Evolutionary conservation across 2,113 vertebrate species (phyloP).

Genomic region (Pelvicachromis taeniatus): DNA sequence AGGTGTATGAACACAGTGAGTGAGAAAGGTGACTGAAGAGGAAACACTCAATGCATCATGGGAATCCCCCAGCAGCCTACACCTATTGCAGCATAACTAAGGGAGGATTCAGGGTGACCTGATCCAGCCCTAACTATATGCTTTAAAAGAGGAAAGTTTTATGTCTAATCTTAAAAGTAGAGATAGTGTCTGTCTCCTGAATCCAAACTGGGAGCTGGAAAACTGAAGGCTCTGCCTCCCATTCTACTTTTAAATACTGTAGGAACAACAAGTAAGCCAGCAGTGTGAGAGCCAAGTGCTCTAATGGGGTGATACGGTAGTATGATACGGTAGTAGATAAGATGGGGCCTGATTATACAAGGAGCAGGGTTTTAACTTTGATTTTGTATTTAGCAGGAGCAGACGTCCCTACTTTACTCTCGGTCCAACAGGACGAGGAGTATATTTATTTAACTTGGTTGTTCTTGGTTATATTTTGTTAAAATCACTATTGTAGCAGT

Average conservation of each 20-base stretch:
- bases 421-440: fast-evolving
- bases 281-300: too few relatives aligned
- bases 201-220: fast-evolving
- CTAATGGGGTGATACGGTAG: fast-evolving
- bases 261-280: fast-evolving
- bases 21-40: not conserved
- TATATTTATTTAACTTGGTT: not conserved
- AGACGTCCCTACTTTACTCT: not conserved
- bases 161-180: fast-evolving
- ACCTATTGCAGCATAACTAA: fast-evolving
- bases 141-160: fast-evolving
- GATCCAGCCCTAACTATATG: fast-evolving
- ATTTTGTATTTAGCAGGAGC: not conserved
- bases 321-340: not conserved
- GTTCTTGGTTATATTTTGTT: not conserved
- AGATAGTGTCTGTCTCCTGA: not conserved
- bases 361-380: not conserved
- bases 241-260: fast-evolving
- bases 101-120: not conserved
- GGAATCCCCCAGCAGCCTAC: not conserved
- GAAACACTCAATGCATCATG: not conserved
- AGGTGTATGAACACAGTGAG: fast-evolving
- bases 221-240: fast-evolving
- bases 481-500: fast-evolving
- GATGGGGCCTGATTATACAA: too few relatives aligned